Conservation (phyloP, 2,113 vertebrate genomes). For the Cygnus buccinator region DNA sequence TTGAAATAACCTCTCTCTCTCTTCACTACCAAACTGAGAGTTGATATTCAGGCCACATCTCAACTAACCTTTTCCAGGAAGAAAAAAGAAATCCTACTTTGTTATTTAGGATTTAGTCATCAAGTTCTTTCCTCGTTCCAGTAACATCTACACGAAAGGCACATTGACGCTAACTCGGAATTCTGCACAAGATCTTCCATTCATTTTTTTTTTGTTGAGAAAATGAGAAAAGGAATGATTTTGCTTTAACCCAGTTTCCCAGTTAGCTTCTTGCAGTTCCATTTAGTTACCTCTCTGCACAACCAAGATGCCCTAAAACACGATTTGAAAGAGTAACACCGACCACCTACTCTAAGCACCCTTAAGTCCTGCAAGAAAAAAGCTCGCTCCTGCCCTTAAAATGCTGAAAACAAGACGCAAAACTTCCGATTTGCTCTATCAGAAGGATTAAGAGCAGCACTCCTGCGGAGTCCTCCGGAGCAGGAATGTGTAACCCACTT, state of each 20-base stretch:
- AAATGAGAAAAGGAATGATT: neutral
- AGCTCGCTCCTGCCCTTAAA: neutral
- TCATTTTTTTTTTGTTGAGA: neutral
- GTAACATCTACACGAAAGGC: neutral
- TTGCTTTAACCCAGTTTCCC: neutral
- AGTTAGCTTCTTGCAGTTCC: neutral
- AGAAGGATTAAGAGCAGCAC: neutral
- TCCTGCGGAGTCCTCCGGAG: fast-evolving
- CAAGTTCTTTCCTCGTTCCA: neutral
- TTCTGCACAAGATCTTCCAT: neutral
- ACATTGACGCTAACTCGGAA: neutral
- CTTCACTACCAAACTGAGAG: neutral
- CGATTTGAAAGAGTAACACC: neutral
- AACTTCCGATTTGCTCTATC: fast-evolving
- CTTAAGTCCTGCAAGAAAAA: neutral
- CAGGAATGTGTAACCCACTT: neutral
- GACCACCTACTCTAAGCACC: fast-evolving
- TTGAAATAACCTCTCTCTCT: neutral
- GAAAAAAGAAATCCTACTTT: neutral
- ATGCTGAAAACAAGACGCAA: fast-evolving
- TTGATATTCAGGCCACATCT: neutral
- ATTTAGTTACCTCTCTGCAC: neutral
- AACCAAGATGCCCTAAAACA: neutral
- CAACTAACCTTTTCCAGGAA: neutral
- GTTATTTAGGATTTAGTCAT: neutral